These are phyloP conservation scores for Diplosoma virens DNA, from an alignment of 23 tunicate genomes.

Conservation along the genomic window DNA sequence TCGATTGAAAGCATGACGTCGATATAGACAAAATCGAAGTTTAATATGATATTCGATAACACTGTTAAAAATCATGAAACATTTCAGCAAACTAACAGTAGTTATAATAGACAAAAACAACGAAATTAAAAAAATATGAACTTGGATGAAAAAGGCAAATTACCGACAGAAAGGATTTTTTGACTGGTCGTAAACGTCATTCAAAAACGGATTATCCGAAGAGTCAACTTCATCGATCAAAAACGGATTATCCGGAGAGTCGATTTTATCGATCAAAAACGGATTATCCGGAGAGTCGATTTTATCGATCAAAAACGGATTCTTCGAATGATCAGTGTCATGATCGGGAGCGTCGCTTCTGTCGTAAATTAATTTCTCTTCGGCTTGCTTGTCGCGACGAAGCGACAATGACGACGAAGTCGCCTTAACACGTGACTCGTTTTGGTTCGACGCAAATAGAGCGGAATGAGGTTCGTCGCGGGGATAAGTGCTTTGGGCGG, in stretches of 20 bases:
- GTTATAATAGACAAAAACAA: too few relatives aligned
- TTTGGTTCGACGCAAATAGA: neutral
- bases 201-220: neutral
- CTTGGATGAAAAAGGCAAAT: too few relatives aligned
- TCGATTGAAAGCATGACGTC: too few relatives aligned
- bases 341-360: neutral
- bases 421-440: neutral
- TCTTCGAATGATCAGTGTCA: neutral
- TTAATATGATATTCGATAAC: too few relatives aligned
- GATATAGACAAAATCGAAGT: too few relatives aligned
- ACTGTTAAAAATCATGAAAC: too few relatives aligned
- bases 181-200: neutral
- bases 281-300: neutral
- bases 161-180: conserved; percentile 8
- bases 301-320: neutral
- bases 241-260: neutral
- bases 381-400: neutral
- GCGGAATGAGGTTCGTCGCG: neutral
- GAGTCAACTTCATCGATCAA: neutral
- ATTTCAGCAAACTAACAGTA: too few relatives aligned
- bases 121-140: too few relatives aligned
- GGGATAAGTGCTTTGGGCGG: neutral
- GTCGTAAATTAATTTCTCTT: neutral
- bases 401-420: neutral
- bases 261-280: neutral